These are phyloP conservation scores for Lampropteryx suffumata DNA, from an alignment of 2,888 invertebrate genomes.

Conservation along the genomic window DNA sequence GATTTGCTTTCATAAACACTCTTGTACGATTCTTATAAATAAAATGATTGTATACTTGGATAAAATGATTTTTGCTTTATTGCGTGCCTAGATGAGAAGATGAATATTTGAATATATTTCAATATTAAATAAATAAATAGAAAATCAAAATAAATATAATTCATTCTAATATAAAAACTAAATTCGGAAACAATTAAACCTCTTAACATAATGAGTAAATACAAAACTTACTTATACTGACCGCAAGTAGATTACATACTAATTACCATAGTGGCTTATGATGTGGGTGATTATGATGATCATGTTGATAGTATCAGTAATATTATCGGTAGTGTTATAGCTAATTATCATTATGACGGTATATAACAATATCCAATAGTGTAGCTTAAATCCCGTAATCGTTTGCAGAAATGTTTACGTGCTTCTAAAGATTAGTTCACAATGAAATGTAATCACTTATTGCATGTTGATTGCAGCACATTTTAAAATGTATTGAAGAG, in stretches of 20 bases:
- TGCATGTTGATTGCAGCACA: conserved; percentile 38
- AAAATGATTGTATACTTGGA: no score
- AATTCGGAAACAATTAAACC: no score
- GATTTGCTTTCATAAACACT: no score
- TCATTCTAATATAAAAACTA: no score
- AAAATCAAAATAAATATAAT: no score
- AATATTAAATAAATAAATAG: no score
- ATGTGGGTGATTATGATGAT: background rate
- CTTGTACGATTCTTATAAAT: no score
- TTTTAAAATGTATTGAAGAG: background rate
- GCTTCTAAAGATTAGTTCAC: conserved; percentile 45
- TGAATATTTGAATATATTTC: no score
- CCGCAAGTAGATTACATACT: background rate
- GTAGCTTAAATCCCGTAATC: conserved; percentile 30
- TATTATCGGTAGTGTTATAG: conserved; percentile 28
- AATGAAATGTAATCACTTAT: conserved; percentile 37
- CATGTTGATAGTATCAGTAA: conserved; percentile 6
- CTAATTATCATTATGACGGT: conserved; percentile 48
- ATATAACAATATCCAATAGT: conserved; percentile 64
- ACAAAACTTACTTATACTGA: background rate
- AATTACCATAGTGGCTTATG: no score
- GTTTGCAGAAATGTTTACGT: conserved; percentile 56
- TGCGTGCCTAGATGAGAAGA: no score
- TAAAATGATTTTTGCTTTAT: no score
- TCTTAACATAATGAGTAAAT: no score